Evolutionary conservation across 2,888 invertebrate species (phyloP).

Genomic region (Apamea epomidion): DNA sequence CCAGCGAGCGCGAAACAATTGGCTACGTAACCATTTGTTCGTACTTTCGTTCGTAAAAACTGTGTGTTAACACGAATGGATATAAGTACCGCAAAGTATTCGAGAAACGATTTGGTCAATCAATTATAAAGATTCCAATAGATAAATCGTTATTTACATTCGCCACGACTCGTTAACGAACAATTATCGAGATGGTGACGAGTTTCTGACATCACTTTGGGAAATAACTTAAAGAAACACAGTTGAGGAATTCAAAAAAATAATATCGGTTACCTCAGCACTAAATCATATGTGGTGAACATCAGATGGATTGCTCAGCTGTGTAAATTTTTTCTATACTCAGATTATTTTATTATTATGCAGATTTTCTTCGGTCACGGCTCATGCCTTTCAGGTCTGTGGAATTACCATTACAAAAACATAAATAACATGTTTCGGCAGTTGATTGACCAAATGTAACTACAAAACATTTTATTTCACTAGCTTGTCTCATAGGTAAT

Average conservation of each 20-base stretch:
- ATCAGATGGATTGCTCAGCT: slow-evolving; percentile 66
- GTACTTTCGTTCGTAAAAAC: slow-evolving; percentile 65
- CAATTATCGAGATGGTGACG: slow-evolving; percentile 68
- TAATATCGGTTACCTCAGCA: slow-evolving; percentile 74
- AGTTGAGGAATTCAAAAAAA: slow-evolving; percentile 68
- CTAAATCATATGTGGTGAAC: slow-evolving; percentile 71
- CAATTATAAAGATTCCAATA: slow-evolving; percentile 62
- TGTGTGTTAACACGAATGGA: slow-evolving; percentile 56
- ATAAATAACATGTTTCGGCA: slow-evolving; percentile 68
- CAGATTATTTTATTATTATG: slow-evolving; percentile 74
- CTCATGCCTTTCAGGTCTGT: slow-evolving; percentile 55
- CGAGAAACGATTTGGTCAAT: slow-evolving; percentile 56
- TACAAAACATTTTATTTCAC: not conserved
- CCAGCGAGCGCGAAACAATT: slow-evolving; percentile 74
- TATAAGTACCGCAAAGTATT: slow-evolving; percentile 39
- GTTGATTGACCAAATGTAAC: slow-evolving; percentile 17
- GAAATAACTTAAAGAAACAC: slow-evolving; percentile 64
- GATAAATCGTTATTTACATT: slow-evolving; percentile 68
- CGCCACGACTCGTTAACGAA: slow-evolving; percentile 59
- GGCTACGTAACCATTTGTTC: slow-evolving; percentile 67
- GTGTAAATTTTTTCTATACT: slow-evolving; percentile 61
- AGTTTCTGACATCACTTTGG: slow-evolving; percentile 74
- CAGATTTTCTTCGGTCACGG: slow-evolving; percentile 73
- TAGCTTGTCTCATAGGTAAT: not conserved
- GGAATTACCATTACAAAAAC: slow-evolving; percentile 63